A percentile compares a stretch with the other conserved stretches of the same genome.
Conservation (phyloP, 2,888 invertebrate genomes). For the Atherix ibis region DNA sequence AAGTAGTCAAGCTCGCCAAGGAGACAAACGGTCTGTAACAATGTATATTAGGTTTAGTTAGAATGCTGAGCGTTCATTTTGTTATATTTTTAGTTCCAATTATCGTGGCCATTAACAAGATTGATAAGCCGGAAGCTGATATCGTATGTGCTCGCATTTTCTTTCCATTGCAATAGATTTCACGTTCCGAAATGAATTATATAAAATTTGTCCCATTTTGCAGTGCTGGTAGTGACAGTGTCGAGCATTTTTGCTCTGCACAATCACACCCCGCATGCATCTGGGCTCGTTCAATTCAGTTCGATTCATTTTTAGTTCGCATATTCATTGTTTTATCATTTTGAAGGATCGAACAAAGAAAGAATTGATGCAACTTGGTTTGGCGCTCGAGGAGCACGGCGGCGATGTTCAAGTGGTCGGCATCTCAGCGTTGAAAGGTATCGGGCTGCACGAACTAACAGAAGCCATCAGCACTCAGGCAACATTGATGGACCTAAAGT, state of each 20-base stretch:
- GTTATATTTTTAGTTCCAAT: conserved; percentile 59
- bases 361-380: conserved; percentile 59
- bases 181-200: too few relatives aligned
- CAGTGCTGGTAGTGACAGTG: too few relatives aligned
- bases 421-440: conserved; percentile 77
- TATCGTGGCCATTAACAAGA: conserved; percentile 95
- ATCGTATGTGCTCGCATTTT: conserved; percentile 48
- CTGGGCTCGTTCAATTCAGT: background rate
- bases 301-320: background rate
- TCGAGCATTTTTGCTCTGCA: background rate
- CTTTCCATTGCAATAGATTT: background rate
- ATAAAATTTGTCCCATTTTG: too few relatives aligned
- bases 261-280: background rate
- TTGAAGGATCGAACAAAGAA: conserved; percentile 54
- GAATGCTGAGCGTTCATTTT: background rate
- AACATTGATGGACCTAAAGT: conserved; percentile 73
- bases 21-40: conserved; percentile 46
- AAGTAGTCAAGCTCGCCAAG: conserved; percentile 76
- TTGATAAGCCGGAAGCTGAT: conserved; percentile 82
- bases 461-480: conserved; percentile 74
- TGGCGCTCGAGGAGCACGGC: conserved; percentile 73
- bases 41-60: background rate
- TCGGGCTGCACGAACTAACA: conserved; percentile 58
- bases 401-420: conserved; percentile 85
- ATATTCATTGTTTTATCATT: conserved; percentile 2